Conservation (phyloP, 2,797 vertebrate species). For the Rhadinocentrus ornatus region DNA sequence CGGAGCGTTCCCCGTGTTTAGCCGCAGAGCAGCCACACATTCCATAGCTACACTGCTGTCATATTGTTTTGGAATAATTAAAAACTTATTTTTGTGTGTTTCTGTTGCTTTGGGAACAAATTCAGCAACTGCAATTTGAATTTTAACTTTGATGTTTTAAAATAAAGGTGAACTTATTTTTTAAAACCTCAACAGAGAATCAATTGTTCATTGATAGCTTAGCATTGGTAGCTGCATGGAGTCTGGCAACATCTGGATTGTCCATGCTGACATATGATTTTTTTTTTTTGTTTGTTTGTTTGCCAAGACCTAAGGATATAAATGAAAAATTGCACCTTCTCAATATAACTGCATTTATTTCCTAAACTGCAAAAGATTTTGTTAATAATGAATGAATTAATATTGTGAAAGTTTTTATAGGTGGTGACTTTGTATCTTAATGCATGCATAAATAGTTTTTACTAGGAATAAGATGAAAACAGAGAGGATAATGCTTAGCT, state of each 20-base stretch:
- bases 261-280: not conserved
- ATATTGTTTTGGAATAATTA: constrained; percentile 63
- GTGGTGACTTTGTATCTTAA: not conserved
- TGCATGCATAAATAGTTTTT: not conserved
- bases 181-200: constrained; percentile 2
- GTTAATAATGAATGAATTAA: not conserved
- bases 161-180: constrained; percentile 33
- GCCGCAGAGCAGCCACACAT: constrained; percentile 52
- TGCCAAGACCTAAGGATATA: not conserved
- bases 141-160: constrained; percentile 40
- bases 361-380: not conserved
- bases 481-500: not conserved
- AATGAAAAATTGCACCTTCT: not conserved
- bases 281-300: no score
- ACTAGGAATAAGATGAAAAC: not conserved
- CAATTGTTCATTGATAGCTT: constrained; percentile 16
- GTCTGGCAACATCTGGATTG: not conserved
- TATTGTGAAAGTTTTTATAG: not conserved
- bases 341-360: not conserved
- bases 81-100: constrained; percentile 29
- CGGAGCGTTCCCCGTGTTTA: constrained; percentile 47
- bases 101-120: constrained; percentile 26
- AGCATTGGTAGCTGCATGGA: not conserved
- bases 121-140: constrained; percentile 29
- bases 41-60: constrained; percentile 58